These are phyloP conservation scores for Criorhina ranunculi DNA, from an alignment of 2,888 invertebrate genomes.

Conservation along the genomic window DNA sequence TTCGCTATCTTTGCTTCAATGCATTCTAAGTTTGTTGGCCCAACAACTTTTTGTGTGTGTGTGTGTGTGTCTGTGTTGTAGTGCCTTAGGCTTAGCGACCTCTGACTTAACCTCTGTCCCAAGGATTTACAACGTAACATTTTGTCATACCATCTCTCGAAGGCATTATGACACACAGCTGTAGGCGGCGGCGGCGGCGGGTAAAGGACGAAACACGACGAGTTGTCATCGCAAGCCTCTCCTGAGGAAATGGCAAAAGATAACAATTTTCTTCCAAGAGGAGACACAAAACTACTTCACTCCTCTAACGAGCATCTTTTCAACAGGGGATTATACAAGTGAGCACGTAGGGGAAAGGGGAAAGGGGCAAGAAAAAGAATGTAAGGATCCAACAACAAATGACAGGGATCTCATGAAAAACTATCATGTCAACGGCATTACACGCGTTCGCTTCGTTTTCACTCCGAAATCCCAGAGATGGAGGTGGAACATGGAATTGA, in stretches of 20 bases:
- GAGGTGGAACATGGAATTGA: slow-evolving; percentile 59
- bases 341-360: not conserved
- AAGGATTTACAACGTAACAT: slow-evolving; percentile 53
- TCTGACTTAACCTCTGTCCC: slow-evolving; percentile 33
- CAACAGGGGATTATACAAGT: slow-evolving; percentile 60
- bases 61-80: no score
- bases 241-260: slow-evolving; percentile 52
- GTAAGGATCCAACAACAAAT: slow-evolving; percentile 35
- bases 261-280: slow-evolving; percentile 51
- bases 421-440: slow-evolving; percentile 72
- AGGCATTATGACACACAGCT: slow-evolving; percentile 55
- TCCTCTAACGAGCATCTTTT: slow-evolving; percentile 67
- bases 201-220: no score
- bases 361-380: slow-evolving; percentile 1
- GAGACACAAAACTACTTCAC: slow-evolving; percentile 21
- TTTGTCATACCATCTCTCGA: slow-evolving; percentile 56
- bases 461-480: slow-evolving; percentile 59
- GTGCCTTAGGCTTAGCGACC: slow-evolving; percentile 68
- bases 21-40: slow-evolving; percentile 54
- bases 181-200: no score
- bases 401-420: slow-evolving; percentile 60
- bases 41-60: slow-evolving; percentile 35
- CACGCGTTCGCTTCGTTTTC: slow-evolving; percentile 61
- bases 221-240: no score
- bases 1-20: slow-evolving; percentile 21